Evolutionary conservation across 2,113 vertebrate genomes (phyloP).

Genomic region (Strix uralensis): DNA sequence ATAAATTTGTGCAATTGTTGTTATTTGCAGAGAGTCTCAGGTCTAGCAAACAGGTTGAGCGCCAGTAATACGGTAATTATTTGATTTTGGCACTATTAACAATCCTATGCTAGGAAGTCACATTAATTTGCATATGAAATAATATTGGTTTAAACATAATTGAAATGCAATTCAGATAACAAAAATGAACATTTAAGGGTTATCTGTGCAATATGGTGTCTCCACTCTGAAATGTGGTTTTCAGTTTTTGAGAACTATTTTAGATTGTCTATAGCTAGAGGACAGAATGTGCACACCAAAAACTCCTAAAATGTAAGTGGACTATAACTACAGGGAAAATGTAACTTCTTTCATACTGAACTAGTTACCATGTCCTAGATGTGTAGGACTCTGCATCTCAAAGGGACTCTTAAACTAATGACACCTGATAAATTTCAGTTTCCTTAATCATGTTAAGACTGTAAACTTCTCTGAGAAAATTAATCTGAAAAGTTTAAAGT

Average conservation of each 20-base stretch:
- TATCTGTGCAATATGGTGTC: not conserved
- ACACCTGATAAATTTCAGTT: not conserved
- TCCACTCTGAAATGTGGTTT: not conserved
- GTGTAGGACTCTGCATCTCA: not conserved
- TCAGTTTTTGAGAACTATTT: not conserved
- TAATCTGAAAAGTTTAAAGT: not conserved
- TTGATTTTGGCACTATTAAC: not conserved
- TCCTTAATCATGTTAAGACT: not conserved
- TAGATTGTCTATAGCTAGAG: not conserved
- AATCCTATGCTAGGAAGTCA: not conserved
- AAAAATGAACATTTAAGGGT: not conserved
- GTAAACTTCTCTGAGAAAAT: not conserved
- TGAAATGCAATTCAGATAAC: not conserved
- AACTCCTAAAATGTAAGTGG: not conserved
- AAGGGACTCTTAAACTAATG: not conserved
- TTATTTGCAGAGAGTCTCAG: not conserved
- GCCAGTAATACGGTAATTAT: not conserved
- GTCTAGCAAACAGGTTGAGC: not conserved
- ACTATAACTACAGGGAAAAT: not conserved
- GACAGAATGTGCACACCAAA: not conserved
- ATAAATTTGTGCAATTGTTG: not conserved
- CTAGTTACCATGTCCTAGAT: not conserved
- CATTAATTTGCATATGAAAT: not conserved
- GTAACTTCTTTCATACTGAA: not conserved
- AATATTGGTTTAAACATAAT: not conserved